phyloP scores from a whole-genome alignment of 64 coral and sea anemone species.

The Cladopsammia gracilis region DNA sequence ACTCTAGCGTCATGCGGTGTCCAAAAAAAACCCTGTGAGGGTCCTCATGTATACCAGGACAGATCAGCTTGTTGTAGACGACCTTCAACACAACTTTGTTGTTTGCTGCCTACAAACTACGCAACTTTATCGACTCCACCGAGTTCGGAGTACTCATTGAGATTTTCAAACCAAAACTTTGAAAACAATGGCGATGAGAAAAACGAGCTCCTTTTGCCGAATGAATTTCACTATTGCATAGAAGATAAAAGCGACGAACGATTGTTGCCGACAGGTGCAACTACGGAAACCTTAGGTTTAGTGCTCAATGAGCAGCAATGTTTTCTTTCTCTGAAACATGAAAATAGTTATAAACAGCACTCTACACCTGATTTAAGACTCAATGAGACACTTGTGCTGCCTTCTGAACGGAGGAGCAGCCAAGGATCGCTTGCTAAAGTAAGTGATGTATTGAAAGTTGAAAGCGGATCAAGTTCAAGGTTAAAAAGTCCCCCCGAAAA shows the following conservation, averaged over 20 bases:
- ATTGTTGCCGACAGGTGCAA: not conserved
- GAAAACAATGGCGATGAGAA: not conserved
- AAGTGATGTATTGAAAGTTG: not conserved
- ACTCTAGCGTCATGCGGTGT: too few species aligned
- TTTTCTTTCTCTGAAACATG: not conserved
- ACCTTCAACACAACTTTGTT: conserved; percentile 13
- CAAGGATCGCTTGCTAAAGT: too few species aligned
- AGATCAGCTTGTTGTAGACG: not conserved
- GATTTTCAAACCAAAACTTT: conserved; percentile 34
- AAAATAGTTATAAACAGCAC: not conserved
- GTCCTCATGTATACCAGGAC: not conserved
- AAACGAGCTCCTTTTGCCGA: not conserved
- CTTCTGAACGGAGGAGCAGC: not conserved
- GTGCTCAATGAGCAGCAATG: not conserved
- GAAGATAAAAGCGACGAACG: not conserved
- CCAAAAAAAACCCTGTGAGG: too few species aligned
- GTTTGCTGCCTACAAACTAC: conserved; percentile 16
- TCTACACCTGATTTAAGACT: conserved; percentile 20
- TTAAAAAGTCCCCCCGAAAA: not conserved
- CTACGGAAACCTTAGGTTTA: not conserved
- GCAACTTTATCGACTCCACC: not conserved
- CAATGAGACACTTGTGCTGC: not conserved
- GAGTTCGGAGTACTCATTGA: not conserved
- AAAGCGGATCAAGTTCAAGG: not conserved
- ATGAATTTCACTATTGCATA: not conserved